Evolutionary conservation across 2,797 vertebrate species (phyloP), one percentile per base, ranked within the genome.

Genomic region (Tapirus indicus): DNA sequence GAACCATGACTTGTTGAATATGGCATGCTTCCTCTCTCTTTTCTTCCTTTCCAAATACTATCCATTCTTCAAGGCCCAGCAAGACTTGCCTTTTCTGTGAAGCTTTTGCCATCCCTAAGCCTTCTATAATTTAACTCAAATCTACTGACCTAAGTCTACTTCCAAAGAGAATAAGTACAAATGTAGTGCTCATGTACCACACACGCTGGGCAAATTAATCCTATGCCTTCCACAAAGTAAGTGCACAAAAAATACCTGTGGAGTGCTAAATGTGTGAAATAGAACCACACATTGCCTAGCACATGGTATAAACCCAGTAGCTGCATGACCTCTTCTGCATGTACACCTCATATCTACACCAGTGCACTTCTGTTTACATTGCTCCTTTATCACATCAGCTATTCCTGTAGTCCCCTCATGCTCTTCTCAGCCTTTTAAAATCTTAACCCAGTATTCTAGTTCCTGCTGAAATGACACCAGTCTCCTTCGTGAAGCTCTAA

Each of bases 91-190:
- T 80, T 90, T 56, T 62, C 41, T 49, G 68, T 38, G 49, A 84
- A 77, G 79, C 12, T 27, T 84, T 38, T 56, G 32, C 16, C 35
- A 77, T 58, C 47, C 74, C 20, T 16, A 85, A 62, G 27, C 13
- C 32, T 91, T 88, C 60, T 75, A 41, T n/a, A 92, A 75, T 60
- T 69, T 89, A 44, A 68, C 56, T 88, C 68, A 80, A 74, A 64
- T 69, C 78, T 77, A 94, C 2, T 41, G 27, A 60, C 14, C 74
- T 54, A 89, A 18, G 21, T 74, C 68, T 94, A 54, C 17, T 49
- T 82, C 54, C 47, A 27, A 91, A 71, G 52, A 4, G 38, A 91
- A 74, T 54, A 44, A 58, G 82, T 85, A 88, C 4, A 77, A 58
- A 93, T 47, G 56, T 1, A 44, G 54, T 44, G 23, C 2, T 75